Evolutionary conservation across 2,888 invertebrate genomes (phyloP).

Genomic region (Xestia xanthographa): DNA sequence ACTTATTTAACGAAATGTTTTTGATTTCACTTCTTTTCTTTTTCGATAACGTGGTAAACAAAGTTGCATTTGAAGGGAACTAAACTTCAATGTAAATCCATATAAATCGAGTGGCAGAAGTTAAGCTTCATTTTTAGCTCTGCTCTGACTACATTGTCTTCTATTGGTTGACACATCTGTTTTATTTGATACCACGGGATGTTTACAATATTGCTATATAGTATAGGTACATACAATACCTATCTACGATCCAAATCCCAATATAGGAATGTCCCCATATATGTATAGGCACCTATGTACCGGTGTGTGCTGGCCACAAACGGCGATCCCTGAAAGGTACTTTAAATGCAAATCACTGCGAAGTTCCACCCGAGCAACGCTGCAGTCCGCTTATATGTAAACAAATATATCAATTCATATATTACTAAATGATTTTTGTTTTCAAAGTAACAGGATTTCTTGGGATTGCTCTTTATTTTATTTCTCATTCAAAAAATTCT

Average conservation of each 20-base stretch:
- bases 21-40: not conserved
- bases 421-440: constrained; percentile 34
- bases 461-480: not conserved
- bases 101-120: not conserved
- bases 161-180: not conserved
- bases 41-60: not conserved
- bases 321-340: constrained; percentile 78
- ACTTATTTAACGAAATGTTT: not conserved
- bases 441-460: not conserved
- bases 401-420: constrained; percentile 47
- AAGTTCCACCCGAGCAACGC: constrained; percentile 72
- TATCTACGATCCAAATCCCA: constrained; percentile 67
- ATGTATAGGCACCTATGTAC: constrained; percentile 18
- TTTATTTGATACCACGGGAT: constrained; percentile 23
- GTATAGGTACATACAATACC: constrained; percentile 4
- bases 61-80: not conserved
- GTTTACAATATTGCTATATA: constrained; percentile 67
- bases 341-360: constrained; percentile 84
- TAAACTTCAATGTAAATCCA: not conserved
- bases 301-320: constrained; percentile 69
- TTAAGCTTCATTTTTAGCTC: constrained; percentile 1
- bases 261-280: not conserved
- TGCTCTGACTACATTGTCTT: constrained; percentile 13
- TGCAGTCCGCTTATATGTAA: constrained; percentile 41
- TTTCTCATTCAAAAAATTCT: not conserved